phyloP scores from a whole-genome alignment of 2,797 vertebrate genomes.

The Moxostoma hubbsi region DNA sequence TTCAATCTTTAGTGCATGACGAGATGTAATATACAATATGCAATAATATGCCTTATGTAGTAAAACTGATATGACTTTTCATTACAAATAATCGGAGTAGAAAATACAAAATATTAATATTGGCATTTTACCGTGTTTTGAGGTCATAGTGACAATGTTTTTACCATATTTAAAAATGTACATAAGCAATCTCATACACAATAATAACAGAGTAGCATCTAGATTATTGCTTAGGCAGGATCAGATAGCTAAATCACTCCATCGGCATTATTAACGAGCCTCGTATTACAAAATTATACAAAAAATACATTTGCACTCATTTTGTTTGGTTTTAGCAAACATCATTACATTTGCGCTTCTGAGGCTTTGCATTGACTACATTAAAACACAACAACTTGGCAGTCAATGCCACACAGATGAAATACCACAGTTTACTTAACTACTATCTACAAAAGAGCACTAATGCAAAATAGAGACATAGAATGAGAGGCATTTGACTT shows the following conservation, averaged over 20 bases:
- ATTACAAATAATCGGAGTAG: neutral
- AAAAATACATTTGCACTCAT: neutral
- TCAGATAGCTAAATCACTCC: neutral
- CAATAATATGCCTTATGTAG: conserved; percentile 5
- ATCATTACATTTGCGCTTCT: neutral
- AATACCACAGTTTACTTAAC: neutral
- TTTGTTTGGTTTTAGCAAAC: neutral
- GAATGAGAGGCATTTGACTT: conserved; percentile 33
- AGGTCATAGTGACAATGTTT: neutral
- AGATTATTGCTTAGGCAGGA: neutral
- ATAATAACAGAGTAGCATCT: conserved; percentile 1
- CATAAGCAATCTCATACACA: neutral
- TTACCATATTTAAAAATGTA: neutral
- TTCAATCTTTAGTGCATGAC: neutral
- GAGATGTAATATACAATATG: neutral
- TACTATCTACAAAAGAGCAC: conserved; percentile 33
- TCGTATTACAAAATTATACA: neutral
- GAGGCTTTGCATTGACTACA: neutral
- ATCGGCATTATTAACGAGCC: neutral
- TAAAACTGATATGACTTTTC: conserved; percentile 1
- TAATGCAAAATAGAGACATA: conserved; percentile 38
- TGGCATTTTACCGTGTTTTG: conserved; percentile 15
- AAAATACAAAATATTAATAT: neutral
- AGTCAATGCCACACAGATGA: conserved; percentile 9
- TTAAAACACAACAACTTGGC: conserved; percentile 1